phyloP scores from a whole-genome alignment of 2,797 vertebrate species.

The Bovichtus variegatus region DNA sequence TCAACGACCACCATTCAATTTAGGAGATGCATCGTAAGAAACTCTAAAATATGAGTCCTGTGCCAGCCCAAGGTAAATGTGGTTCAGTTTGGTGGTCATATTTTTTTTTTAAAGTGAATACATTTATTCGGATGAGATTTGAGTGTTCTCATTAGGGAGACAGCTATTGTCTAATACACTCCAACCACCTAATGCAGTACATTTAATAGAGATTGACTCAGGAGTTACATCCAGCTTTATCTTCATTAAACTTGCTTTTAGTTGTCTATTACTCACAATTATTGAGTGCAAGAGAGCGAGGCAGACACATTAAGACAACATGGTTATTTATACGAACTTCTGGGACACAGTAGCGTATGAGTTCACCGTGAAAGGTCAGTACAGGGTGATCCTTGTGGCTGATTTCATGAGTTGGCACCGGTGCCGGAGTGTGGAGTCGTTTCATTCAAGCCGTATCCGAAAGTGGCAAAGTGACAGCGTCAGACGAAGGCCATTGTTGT shows the following conservation, averaged over 20 bases:
- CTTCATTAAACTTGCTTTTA: constrained; percentile 25
- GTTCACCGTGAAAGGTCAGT: constrained; percentile 44
- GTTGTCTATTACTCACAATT: constrained; percentile 22
- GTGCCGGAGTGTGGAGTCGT: constrained; percentile 31
- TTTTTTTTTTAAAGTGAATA: constrained; percentile 31
- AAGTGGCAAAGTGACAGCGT: constrained; percentile 53
- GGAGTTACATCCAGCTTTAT: constrained; percentile 17
- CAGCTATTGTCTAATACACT: constrained; percentile 55
- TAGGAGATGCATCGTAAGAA: constrained; percentile 41
- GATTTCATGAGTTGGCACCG: constrained; percentile 51
- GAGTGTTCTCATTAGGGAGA: constrained; percentile 40
- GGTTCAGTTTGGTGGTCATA: constrained; percentile 23
- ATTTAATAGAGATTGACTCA: constrained; percentile 26
- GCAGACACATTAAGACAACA: constrained; percentile 20
- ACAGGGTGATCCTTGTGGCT: constrained; percentile 57
- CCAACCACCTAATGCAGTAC: constrained; percentile 28
- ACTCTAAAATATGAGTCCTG: constrained; percentile 34
- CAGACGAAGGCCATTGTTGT: constrained; percentile 53
- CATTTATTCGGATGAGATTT: constrained; percentile 41
- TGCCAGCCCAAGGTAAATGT: constrained; percentile 37
- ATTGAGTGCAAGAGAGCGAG: constrained; percentile 23
- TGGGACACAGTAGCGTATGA: constrained; percentile 49
- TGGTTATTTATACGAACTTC: constrained; percentile 50
- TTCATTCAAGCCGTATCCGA: constrained; percentile 53
- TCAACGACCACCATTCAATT: constrained; percentile 23